phyloP scores from a whole-genome alignment of 2,113 vertebrate species.

The Pyrgilauda ruficollis region DNA sequence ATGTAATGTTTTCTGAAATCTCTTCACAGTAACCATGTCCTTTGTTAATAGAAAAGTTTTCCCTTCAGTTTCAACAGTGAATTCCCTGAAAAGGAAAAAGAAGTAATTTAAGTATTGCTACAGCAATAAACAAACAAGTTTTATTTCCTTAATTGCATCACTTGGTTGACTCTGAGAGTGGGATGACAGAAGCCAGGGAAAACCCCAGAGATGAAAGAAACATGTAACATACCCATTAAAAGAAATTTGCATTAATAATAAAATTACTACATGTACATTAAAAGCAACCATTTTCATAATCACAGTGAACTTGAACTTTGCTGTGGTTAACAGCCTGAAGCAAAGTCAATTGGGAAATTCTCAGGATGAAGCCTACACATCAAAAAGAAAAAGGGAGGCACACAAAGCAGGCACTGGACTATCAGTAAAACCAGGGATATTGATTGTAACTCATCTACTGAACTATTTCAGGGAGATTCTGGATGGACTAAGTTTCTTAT shows the following conservation, averaged over 20 bases:
- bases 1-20: conserved; percentile 94
- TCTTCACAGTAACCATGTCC: conserved; percentile 94
- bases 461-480: background rate
- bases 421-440: background rate
- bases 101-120: background rate
- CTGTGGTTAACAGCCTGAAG: conserved; percentile 1
- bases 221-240: background rate
- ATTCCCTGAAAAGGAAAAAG: conserved; percentile 79
- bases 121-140: background rate
- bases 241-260: background rate
- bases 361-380: background rate
- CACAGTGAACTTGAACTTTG: background rate
- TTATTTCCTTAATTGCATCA: background rate
- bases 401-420: background rate
- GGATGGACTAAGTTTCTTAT: background rate
- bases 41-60: conserved; percentile 91
- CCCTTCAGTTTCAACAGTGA: conserved; percentile 91
- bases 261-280: background rate
- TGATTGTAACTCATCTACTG: background rate
- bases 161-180: background rate
- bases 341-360: background rate
- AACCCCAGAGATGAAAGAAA: background rate
- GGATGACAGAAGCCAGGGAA: background rate
- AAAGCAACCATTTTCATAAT: background rate
- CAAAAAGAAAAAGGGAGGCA: background rate